phyloP scores from a whole-genome alignment of 1,140 invertebrate genomes.

The Wasmannia auropunctata region DNA sequence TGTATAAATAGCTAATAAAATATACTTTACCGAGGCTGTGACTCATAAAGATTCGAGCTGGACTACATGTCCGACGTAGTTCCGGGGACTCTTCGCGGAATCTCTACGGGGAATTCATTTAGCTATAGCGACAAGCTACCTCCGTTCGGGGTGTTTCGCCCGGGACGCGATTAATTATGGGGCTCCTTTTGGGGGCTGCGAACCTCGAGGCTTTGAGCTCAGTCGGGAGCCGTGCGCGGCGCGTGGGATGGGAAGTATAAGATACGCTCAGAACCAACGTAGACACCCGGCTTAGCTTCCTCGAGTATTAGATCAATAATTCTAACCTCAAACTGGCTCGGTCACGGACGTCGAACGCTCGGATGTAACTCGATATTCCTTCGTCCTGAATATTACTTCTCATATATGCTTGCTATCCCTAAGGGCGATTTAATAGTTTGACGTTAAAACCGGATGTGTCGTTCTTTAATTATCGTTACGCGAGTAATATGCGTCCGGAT shows the following conservation, averaged over 20 bases:
- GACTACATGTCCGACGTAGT: background rate
- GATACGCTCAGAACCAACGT: conserved; percentile 80
- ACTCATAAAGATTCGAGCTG: conserved; percentile 22
- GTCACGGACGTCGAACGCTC: conserved; percentile 69
- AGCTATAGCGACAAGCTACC: conserved; percentile 66
- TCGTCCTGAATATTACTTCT: conserved; percentile 62
- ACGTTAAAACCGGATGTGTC: conserved; percentile 48
- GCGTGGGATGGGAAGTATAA: conserved; percentile 79
- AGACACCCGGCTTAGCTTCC: conserved; percentile 82
- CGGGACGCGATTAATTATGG: conserved; percentile 84
- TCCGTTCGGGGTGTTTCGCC: conserved; percentile 77
- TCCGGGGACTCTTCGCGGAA: conserved; percentile 26
- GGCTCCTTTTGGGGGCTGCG: conserved; percentile 80
- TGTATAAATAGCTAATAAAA: background rate
- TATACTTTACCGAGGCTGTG: background rate
- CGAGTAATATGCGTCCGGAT: background rate
- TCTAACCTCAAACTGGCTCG: conserved; percentile 81
- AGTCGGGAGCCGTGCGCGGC: conserved; percentile 79
- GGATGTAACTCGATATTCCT: conserved; percentile 76
- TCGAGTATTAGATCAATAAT: conserved; percentile 86
- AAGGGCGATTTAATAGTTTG: conserved; percentile 60
- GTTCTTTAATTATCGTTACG: conserved; percentile 33
- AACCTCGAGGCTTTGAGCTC: conserved; percentile 81
- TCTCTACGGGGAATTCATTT: conserved; percentile 68
- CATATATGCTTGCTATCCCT: background rate